These are phyloP conservation scores for Lottia scabra DNA, from an alignment of 2,888 invertebrate genomes.

Conservation along the genomic window DNA sequence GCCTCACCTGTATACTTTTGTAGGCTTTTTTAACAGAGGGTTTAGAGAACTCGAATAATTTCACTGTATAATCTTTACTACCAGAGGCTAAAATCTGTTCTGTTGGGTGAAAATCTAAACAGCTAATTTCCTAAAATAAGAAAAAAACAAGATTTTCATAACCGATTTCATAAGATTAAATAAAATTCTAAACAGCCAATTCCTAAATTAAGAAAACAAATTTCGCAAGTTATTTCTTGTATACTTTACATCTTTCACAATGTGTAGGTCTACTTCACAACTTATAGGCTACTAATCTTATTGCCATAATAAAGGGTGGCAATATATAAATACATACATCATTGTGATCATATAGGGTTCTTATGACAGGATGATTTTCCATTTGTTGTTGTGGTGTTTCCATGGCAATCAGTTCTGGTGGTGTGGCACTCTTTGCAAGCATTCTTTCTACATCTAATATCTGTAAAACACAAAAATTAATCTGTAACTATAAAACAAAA, in stretches of 20 bases:
- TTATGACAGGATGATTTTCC: conserved; percentile 96
- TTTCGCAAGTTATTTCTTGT: too few species aligned
- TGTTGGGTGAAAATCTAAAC: conserved; percentile 92
- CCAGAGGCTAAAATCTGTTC: conserved; percentile 92
- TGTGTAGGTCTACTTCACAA: too few species aligned
- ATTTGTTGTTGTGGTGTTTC: conserved; percentile 74
- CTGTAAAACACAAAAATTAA: conserved; percentile 65
- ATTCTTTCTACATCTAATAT: conserved; percentile 99
- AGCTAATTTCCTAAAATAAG: conserved; percentile 84
- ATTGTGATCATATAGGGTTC: conserved; percentile 96
- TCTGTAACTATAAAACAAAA: neutral
- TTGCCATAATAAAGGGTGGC: neutral
- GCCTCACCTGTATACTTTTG: conserved; percentile 86
- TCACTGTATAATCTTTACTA: conserved; percentile 92
- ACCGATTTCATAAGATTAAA: too few species aligned
- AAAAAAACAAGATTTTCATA: too few species aligned
- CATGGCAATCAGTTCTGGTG: conserved; percentile 67
- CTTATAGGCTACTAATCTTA: too few species aligned
- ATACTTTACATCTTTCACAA: too few species aligned
- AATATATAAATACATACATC: conserved; percentile 72
- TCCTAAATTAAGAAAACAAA: too few species aligned
- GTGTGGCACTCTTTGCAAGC: conserved; percentile 94
- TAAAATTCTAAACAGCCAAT: too few species aligned
- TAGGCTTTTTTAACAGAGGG: conserved; percentile 98
- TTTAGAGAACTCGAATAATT: conserved; percentile 97